Evolutionary conservation across 2,113 vertebrate species (phyloP).

Genomic region (Aphyosemion australe): DNA sequence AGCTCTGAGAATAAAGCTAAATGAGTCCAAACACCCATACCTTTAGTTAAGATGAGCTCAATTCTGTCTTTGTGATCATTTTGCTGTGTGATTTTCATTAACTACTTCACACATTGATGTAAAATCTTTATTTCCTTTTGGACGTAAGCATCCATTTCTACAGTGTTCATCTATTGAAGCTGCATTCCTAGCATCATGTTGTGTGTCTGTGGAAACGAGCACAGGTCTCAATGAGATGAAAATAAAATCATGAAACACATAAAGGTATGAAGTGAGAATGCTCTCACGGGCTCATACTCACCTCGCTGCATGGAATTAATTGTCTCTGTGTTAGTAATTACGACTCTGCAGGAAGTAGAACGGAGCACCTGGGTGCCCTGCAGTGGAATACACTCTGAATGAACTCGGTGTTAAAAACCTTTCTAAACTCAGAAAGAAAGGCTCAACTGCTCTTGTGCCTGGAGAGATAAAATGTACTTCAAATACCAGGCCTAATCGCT

Average conservation of each 20-base stretch:
- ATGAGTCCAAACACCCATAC: constrained; percentile 11
- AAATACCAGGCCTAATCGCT: constrained; percentile 15
- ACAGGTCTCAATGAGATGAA: constrained; percentile 14
- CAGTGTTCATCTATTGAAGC: too few relatives aligned
- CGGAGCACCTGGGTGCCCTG: constrained; percentile 70
- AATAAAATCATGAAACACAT: constrained; percentile 16
- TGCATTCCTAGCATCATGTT: neutral
- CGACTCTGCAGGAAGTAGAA: constrained; percentile 68
- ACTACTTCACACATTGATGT: too few relatives aligned
- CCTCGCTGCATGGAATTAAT: constrained; percentile 65
- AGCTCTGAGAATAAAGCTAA: constrained; percentile 23
- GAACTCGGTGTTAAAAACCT: constrained; percentile 60
- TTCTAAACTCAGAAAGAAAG: constrained; percentile 52
- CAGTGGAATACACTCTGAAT: constrained; percentile 71
- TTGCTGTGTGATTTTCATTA: too few relatives aligned
- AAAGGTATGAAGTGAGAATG: constrained; percentile 11
- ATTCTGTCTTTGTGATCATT: neutral
- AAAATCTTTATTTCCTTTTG: too few relatives aligned
- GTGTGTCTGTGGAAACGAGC: constrained; percentile 14
- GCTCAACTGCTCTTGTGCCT: constrained; percentile 22
- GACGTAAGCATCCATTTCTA: too few relatives aligned
- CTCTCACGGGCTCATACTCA: constrained; percentile 26
- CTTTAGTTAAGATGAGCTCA: constrained; percentile 7
- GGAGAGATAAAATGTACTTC: constrained; percentile 34
- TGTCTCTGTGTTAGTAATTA: constrained; percentile 76